Evolutionary conservation across 2,888 invertebrate species (phyloP), one percentile per base, ranked within the genome.

Genomic region (Dusona sp.): DNA sequence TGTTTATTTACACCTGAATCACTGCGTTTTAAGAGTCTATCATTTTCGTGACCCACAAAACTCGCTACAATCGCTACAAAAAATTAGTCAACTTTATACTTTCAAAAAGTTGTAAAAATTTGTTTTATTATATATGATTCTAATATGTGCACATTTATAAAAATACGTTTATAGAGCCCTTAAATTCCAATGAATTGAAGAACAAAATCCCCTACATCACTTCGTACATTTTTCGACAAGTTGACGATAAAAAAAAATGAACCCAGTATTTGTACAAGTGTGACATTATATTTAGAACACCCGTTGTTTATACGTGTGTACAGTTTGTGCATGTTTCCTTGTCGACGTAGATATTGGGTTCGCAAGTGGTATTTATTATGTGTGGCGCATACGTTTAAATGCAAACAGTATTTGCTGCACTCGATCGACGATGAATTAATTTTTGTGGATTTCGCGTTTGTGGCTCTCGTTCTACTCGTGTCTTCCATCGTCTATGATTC

Each of bases 351-450:
- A 72, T 48, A 33, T 64, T 45, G 3, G 54, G 64, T 68, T 51
- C 61, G 36, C 48, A 54, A 36, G 11, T 25, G 54, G 68, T 48
- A 25, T 68, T n/a, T 79, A 36, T 79, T 13, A 33, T 38, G 51
- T 68, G 48, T 54, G 68, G 67, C 51, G 78, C 78, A 79, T 67
- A 67, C 67, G 25, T 67, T 68, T 38, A 54, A 38, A 48, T 29
- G 48, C 22, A 22, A 48, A 33, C 19, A 54, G 29, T 6, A 22
- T 75, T 45, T 75, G 42, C 64, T 64, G 67, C 67, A 38, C 38
- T 11, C 25, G 38, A 22, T 54, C 67, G 54, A 33, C 42, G 51
- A 36, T 36, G 36, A 13, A 54, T 73, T 73, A 73, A 73, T 51
- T 64, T 64, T 45, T 45, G n/a, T 33, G 45, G 22, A 79, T 72